phyloP scores from a whole-genome alignment of 2,888 invertebrate genomes.

The Polydrusus cervinus region DNA sequence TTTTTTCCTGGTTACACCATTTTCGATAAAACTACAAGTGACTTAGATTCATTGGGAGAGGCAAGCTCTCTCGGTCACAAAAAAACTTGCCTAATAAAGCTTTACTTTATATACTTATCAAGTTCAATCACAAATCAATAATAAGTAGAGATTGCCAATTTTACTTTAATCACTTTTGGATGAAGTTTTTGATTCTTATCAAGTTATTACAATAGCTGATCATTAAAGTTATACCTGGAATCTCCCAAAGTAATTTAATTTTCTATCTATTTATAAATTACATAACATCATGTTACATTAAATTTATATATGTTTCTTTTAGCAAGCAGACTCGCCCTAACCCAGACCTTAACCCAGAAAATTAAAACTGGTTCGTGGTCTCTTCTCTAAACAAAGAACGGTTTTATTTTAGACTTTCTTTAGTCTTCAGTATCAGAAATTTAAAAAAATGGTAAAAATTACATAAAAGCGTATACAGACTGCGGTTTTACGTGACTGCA shows the following conservation, averaged over 20 bases:
- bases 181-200: conserved; percentile 7
- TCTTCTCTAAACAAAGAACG: conserved; percentile 41
- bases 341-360: conserved; percentile 69
- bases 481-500: too few relatives aligned
- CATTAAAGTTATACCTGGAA: neutral
- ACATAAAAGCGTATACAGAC: too few relatives aligned
- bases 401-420: neutral
- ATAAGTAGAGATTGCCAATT: neutral
- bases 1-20: too few relatives aligned
- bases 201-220: neutral
- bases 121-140: neutral
- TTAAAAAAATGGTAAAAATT: neutral
- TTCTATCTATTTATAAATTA: conserved; percentile 17
- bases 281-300: conserved; percentile 22
- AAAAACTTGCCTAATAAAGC: too few relatives aligned
- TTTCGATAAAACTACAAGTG: too few relatives aligned
- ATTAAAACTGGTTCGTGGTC: conserved; percentile 67
- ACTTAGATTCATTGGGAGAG: too few relatives aligned
- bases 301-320: conserved; percentile 31
- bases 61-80: too few relatives aligned
- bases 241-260: conserved; percentile 13
- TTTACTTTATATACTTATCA: too few relatives aligned
- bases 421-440: too few relatives aligned
- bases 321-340: conserved; percentile 61
- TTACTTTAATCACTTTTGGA: neutral